Evolutionary conservation across 2,797 vertebrate species (phyloP).

Genomic region (Antennarius maculatus): DNA sequence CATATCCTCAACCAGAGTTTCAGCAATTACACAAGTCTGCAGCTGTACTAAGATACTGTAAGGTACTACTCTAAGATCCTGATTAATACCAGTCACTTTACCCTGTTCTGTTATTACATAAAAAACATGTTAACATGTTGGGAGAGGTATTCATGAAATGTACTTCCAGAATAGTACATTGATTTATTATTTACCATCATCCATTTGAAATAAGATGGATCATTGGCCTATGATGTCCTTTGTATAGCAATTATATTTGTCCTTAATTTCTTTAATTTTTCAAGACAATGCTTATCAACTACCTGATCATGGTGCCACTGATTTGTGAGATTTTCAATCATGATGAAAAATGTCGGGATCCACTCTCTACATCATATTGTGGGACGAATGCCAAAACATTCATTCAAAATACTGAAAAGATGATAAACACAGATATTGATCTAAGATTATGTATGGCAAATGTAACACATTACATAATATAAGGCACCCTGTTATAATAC

Average conservation of each 20-base stretch:
- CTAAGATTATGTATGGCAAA: slow-evolving; percentile 55
- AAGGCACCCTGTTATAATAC: slow-evolving; percentile 68
- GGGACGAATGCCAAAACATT: too few species aligned
- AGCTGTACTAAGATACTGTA: neutral
- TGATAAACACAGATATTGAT: slow-evolving; percentile 39
- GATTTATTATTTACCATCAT: slow-evolving; percentile 14
- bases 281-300: neutral
- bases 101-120: slow-evolving; percentile 11
- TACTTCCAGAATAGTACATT: slow-evolving; percentile 8
- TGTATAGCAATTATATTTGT: slow-evolving; percentile 44
- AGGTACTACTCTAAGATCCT: slow-evolving; percentile 5
- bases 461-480: slow-evolving; percentile 42
- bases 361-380: too few species aligned
- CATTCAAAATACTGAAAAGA: slow-evolving; percentile 34
- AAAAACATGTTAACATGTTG: slow-evolving; percentile 13
- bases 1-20: slow-evolving; percentile 10
- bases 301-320: neutral
- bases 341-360: neutral
- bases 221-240: slow-evolving; percentile 16
- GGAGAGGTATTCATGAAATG: slow-evolving; percentile 20
- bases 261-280: slow-evolving; percentile 23
- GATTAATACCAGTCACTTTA: neutral
- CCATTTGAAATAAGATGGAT: slow-evolving; percentile 6
- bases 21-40: slow-evolving; percentile 12
- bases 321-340: neutral